phyloP scores from a whole-genome alignment of 2,113 vertebrate species.

The Myiopsitta monachus region DNA sequence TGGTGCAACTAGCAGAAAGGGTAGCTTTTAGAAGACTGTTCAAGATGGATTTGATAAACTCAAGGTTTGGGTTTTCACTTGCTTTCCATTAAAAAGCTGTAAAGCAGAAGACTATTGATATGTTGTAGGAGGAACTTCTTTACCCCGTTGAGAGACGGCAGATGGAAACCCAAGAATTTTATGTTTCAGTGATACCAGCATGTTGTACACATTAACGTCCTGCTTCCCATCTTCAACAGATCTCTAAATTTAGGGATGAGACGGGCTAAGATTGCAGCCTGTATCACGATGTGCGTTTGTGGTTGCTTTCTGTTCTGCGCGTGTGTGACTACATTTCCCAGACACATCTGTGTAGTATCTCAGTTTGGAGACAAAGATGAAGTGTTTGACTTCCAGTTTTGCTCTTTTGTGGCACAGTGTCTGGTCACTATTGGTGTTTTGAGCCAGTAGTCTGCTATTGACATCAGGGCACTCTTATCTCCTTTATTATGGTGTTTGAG shows the following conservation, averaged over 20 bases:
- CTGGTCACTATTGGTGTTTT: not conserved
- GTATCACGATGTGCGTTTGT: fast-evolving
- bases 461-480: not conserved
- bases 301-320: not conserved
- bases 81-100: not conserved
- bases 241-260: not conserved
- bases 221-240: not conserved
- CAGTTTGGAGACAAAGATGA: fast-evolving
- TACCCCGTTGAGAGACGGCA: not conserved
- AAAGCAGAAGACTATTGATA: not conserved
- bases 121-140: not conserved
- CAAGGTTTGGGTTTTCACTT: not conserved
- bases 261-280: fast-evolving
- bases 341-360: fast-evolving
- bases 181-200: not conserved
- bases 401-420: not conserved
- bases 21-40: not conserved
- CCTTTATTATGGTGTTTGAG: fast-evolving
- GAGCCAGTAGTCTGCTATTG: not conserved
- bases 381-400: not conserved
- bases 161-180: not conserved
- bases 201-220: not conserved
- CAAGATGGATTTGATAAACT: conserved; percentile 25
- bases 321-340: fast-evolving
- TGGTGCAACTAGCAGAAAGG: not conserved